Evolutionary conservation across 2,797 vertebrate genomes (phyloP), one percentile per base, ranked within the genome.

Genomic region (Cuculus canorus): DNA sequence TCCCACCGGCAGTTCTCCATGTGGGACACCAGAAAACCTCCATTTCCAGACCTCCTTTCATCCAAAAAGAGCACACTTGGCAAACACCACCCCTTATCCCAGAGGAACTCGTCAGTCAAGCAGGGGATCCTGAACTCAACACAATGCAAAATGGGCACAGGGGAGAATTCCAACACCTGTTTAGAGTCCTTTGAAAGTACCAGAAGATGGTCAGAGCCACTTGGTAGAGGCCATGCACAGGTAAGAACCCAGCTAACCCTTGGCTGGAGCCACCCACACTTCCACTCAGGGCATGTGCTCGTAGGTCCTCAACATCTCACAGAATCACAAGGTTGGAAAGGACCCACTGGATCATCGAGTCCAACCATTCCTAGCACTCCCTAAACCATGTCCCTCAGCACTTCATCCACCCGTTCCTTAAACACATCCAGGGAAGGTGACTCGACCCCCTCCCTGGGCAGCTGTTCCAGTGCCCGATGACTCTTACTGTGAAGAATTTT

Each of bases 21-120:
- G 48, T 79, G 83, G 48, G 81, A 93, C 71, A 78, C n/a, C 73
- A 88, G 64, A 73, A 83, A 86, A 84, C 35, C 78, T 86, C n/a
- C 17, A 76, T 35, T 84, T 72, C 82, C 63, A 18, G 1, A 76
- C 22, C n/a, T 86, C 39, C 83, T 92, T 80, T 86, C 86, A 85
- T 84, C 47, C 54, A 28, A 21, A 77, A 60, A 48, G 24, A 63
- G 48, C 50, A 71, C 37, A 54, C 27, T 92, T 79, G 66, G 61
- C 57, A 79, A 90, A 75, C 2, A 7, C 19, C 30, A 61, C 32
- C 47, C 11, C 7, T 28, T 28, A 43, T 12, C 54, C 47, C 21
- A 43, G 39, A 80, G 32, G 43, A 91, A 65, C 59, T 73, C 79
- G 23, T 18, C 32, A 72, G 47, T 50, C 91, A 90, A 1, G 2